Evolutionary conservation across 2,888 invertebrate species (phyloP).

Genomic region (Trichopria drosophilae): DNA sequence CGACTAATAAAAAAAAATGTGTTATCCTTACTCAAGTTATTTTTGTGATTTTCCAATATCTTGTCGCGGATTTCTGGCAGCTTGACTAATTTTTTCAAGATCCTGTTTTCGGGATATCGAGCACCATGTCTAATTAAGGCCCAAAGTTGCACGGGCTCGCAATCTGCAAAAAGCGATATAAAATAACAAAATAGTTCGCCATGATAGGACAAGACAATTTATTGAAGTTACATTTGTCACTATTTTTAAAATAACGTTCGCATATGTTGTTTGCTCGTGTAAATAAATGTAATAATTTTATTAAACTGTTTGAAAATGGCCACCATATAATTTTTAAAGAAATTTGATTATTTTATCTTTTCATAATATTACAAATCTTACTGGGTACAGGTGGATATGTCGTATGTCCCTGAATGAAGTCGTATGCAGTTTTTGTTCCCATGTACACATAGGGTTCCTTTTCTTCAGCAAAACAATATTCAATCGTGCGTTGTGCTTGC

Average conservation of each 20-base stretch:
- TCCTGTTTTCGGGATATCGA: conserved; percentile 64
- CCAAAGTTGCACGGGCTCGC: conserved; percentile 74
- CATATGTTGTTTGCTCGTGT: no score
- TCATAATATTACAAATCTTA: no score
- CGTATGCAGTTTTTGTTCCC: conserved; percentile 77
- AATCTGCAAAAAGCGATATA: conserved; percentile 65
- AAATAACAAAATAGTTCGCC: no score
- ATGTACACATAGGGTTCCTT: conserved; percentile 70
- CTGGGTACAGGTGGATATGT: conserved; percentile 49
- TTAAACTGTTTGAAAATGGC: no score
- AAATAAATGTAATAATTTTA: no score
- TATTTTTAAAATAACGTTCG: no score
- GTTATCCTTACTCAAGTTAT: conserved; percentile 62
- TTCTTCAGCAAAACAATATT: conserved; percentile 65
- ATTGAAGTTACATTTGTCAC: no score
- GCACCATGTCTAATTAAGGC: conserved; percentile 72
- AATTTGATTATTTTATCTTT: no score
- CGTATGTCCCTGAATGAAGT: conserved; percentile 67
- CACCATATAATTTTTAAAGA: no score
- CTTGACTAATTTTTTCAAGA: conserved; percentile 62
- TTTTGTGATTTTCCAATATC: conserved; percentile 68
- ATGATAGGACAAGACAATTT: no score
- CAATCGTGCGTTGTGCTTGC: no score
- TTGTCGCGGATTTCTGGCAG: conserved; percentile 65
- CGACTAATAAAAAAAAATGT: no score